Base-by-base conservation (phyloP, 2,888 invertebrate species). In the Busseola fusca region DNA sequence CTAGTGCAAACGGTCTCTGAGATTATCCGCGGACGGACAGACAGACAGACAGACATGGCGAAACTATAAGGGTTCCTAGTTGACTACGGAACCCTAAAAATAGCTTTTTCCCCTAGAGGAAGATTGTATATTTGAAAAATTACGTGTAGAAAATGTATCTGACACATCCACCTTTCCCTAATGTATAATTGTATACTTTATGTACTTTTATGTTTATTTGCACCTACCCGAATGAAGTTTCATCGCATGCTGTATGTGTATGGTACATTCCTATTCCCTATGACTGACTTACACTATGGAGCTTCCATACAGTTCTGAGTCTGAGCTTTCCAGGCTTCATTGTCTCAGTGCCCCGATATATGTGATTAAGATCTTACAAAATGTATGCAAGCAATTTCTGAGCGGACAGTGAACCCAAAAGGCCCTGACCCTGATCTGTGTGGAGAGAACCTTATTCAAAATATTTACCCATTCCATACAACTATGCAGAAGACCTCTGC, bases 401-500 rank as follows among this genome's bases (percentile, higher is more conserved):
- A 45, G 1, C 1, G 1, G 7, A 25, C 7, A 7, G 59, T 59
- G 9, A 50, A 10, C 10, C 16, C 1, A 3, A 16, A 52, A 37
- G 6, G 14, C 14, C 10, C 30, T 30, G 52, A 40, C 40, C 72
- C 37, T 25, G 45, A 34, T 4, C 18, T 72, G 30, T 40, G 30
- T 59, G 37, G 4, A 72, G 21, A n/a, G 10, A 21, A 14, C 37
- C 42, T 74, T 74, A 74, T 73, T 27, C 50, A 57, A 74, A 48
- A 74, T 74, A 74, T 73, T 79, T 79, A 74, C 74, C 74, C 80
- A 73, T 74, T 74, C 74, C 74, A 74, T 73, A 74, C 3, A 79
- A 74, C 80, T 74, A 74, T 79, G 80, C 80, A 74, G 80, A 74
- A 74, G 64, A 63, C 74, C 34, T 79, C 74, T 74, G 80, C 80